These are phyloP conservation scores for Coluber constrictor DNA, from an alignment of 2,797 vertebrate species.

Conservation along the genomic window DNA sequence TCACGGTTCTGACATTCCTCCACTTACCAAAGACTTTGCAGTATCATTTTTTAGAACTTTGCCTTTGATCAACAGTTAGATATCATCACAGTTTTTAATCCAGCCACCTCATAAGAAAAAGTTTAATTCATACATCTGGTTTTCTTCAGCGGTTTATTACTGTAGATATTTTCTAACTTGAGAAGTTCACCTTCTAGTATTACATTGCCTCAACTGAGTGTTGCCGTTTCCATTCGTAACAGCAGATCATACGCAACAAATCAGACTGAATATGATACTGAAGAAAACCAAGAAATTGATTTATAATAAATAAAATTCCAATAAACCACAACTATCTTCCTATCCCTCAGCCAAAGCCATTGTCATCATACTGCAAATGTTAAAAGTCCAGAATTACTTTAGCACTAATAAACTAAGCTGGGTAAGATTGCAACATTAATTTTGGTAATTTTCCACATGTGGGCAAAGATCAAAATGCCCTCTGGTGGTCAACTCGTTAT, in stretches of 20 bases:
- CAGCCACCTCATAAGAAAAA: background rate
- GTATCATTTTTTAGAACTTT: background rate
- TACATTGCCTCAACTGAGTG: background rate
- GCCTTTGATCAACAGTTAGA: background rate
- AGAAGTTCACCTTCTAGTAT: background rate
- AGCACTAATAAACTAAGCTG: conserved; percentile 3
- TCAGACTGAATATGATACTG: background rate
- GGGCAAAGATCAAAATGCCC: conserved; percentile 20
- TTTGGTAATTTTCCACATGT: background rate
- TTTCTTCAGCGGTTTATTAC: background rate
- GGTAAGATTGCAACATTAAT: background rate
- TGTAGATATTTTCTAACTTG: background rate
- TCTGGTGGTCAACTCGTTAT: conserved; percentile 26
- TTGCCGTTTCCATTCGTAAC: background rate
- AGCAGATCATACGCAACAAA: background rate
- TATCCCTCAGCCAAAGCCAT: background rate
- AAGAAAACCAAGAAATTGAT: background rate
- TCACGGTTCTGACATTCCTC: background rate
- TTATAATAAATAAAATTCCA: background rate
- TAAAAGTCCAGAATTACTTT: background rate
- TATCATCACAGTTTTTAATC: background rate
- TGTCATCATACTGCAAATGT: background rate
- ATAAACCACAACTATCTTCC: background rate
- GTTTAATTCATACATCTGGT: background rate
- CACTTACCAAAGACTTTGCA: background rate